Evolutionary conservation across 1,140 invertebrate genomes (phyloP).

Genomic region (Solen grandis): DNA sequence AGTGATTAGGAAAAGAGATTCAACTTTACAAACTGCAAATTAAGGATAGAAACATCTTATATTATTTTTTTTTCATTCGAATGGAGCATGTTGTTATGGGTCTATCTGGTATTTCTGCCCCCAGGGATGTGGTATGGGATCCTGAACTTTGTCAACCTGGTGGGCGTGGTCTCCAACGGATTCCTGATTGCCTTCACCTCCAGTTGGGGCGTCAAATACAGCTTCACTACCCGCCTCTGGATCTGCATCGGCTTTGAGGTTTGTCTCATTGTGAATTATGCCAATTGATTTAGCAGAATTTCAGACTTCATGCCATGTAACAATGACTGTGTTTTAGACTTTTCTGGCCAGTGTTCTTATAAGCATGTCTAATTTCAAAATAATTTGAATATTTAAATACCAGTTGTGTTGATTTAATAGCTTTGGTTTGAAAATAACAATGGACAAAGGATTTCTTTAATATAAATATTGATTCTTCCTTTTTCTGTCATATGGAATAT

Average conservation of each 20-base stretch:
- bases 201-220: constrained; percentile 72
- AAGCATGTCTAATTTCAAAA: background rate
- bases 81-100: too few relatives aligned
- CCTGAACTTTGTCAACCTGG: constrained; percentile 79
- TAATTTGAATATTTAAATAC: background rate
- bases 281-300: background rate
- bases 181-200: constrained; percentile 82
- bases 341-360: background rate
- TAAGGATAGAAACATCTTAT: too few relatives aligned
- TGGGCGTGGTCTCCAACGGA: constrained; percentile 81
- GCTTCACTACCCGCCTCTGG: constrained; percentile 66
- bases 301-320: background rate
- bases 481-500: too few relatives aligned
- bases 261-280: constrained; percentile 13
- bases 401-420: background rate
- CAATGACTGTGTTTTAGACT: background rate
- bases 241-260: constrained; percentile 81
- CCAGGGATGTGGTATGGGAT: constrained; percentile 81
- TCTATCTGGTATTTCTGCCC: too few relatives aligned
- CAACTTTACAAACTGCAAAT: too few relatives aligned
- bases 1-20: too few relatives aligned
- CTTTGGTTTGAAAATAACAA: background rate
- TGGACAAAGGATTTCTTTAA: too few relatives aligned
- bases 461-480: too few relatives aligned
- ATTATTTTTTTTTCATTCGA: too few relatives aligned